A percentile compares a stretch with the other conserved stretches of the same genome.
phyloP scores from a whole-genome alignment of 2,797 vertebrate genomes.

The Cirrhinus mrigala region DNA sequence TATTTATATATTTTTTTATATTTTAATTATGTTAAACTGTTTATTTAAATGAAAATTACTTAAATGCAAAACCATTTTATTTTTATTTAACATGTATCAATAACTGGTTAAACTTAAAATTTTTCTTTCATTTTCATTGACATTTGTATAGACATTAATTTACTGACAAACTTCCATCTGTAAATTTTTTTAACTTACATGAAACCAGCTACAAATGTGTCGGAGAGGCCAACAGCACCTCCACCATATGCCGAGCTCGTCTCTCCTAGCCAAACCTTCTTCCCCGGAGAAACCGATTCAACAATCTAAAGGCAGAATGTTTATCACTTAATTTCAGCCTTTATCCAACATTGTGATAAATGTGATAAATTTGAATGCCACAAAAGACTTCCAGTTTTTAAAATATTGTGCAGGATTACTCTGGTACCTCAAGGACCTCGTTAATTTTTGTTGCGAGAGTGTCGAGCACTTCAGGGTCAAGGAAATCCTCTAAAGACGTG shows the following conservation, averaged over 20 bases:
- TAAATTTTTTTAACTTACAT: conserved; percentile 82
- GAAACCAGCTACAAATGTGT: conserved; percentile 91
- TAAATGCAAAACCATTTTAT: not conserved
- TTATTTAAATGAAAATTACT: not conserved
- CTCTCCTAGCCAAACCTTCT: conserved; percentile 93
- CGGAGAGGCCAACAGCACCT: conserved; percentile 85
- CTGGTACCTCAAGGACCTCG: conserved; percentile 83
- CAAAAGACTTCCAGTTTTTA: not conserved
- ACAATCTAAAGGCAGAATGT: conserved; percentile 64
- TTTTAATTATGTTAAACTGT: not conserved
- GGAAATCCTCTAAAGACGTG: conserved; percentile 87
- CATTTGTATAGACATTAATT: not conserved
- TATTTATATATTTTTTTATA: not conserved
- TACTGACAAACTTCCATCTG: no score
- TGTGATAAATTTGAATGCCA: not conserved
- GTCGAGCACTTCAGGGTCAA: conserved; percentile 88
- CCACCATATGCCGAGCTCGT: conserved; percentile 94
- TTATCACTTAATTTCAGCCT: not conserved
- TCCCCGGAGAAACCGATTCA: conserved; percentile 72
- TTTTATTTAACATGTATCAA: no score
- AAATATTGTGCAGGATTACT: not conserved
- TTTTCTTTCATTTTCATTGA: not conserved
- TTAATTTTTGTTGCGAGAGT: conserved; percentile 77
- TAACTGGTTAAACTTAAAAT: not conserved
- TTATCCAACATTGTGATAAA: not conserved